Evolutionary conservation across 2,113 vertebrate genomes (phyloP), one percentile per base, ranked within the genome.

Genomic region (Pygoscelis adeliae): DNA sequence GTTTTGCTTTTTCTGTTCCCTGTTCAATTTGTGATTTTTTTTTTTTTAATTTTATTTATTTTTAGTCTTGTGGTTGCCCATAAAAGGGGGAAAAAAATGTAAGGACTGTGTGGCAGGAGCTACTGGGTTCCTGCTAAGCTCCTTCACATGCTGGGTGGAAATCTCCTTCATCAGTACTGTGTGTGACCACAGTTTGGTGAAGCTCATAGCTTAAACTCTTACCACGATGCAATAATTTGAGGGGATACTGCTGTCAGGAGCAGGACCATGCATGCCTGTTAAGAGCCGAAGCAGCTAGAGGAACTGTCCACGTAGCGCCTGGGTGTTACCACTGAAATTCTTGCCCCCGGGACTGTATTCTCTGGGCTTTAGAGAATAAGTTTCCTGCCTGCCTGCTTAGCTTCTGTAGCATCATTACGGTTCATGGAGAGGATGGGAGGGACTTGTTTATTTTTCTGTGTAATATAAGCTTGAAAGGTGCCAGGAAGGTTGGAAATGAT

Each of bases 251-350:
- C 52, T 66, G 50, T 25, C 27, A 27, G 46, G 50, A 63, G 29
- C 29, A 47, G 56, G 26, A 62, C 21, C 13, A 5, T 76, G 58
- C 8, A 2, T 50, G 40, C 20, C 27, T 82, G 13, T 34, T 44
- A 11, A 25, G 20, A 65, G 61, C 55, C 19, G 6, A 71, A 84
- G 32, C 20, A 38, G 36, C 42, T 52, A 30, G 5, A n/a, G 36
- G 12, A 52, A 16, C 23, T 18, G 12, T 19, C 29, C 22, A 14
- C 0, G 0, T 12, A 26, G 40, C 0, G 0, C 29, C 32, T 40
- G 15, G 14, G 9, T 55, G 44, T 34, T 63, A n/a, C 20, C 32
- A 26, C 36, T 15, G 22, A 50, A 50, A 14, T 65, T 34, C 8
- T 27, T 42, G 22, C 6, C 27, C 15, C 29, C 1, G 0, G 69